phyloP scores from a whole-genome alignment of 2,113 vertebrate genomes.

The Gallinago jamesoni region DNA sequence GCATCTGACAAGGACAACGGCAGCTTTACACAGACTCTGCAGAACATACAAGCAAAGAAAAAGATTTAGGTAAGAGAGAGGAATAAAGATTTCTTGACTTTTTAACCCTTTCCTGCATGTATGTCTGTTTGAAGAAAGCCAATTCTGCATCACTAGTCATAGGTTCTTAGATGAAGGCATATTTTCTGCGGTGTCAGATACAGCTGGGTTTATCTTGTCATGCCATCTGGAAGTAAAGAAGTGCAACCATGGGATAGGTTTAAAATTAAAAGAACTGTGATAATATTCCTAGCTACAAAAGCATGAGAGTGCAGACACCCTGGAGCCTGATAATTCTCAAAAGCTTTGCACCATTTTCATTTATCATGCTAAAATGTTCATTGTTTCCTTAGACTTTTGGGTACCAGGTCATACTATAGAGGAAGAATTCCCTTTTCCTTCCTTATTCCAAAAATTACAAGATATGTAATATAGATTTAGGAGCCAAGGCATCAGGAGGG shows the following conservation, averaged over 20 bases:
- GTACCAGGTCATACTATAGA: background rate
- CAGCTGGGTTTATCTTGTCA: background rate
- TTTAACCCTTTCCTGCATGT: background rate
- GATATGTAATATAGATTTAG: background rate
- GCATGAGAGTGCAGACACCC: background rate
- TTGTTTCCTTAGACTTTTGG: background rate
- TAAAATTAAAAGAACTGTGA: background rate
- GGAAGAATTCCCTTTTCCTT: background rate
- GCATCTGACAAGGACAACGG: background rate
- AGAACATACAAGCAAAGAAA: background rate
- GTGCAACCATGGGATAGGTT: background rate
- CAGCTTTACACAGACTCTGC: background rate
- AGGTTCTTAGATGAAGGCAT: background rate
- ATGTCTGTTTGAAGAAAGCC: background rate
- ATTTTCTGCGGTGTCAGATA: background rate
- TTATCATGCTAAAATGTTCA: background rate
- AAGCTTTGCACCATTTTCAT: background rate
- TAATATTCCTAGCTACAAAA: background rate
- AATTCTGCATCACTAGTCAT: background rate
- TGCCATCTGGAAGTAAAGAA: background rate
- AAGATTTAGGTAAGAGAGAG: background rate
- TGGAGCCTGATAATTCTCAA: background rate
- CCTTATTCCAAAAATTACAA: background rate
- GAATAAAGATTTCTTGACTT: background rate
- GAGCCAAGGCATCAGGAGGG: background rate